Base-by-base conservation (phyloP, 1,140 invertebrate species). In the Acromyrmex echinatior region DNA sequence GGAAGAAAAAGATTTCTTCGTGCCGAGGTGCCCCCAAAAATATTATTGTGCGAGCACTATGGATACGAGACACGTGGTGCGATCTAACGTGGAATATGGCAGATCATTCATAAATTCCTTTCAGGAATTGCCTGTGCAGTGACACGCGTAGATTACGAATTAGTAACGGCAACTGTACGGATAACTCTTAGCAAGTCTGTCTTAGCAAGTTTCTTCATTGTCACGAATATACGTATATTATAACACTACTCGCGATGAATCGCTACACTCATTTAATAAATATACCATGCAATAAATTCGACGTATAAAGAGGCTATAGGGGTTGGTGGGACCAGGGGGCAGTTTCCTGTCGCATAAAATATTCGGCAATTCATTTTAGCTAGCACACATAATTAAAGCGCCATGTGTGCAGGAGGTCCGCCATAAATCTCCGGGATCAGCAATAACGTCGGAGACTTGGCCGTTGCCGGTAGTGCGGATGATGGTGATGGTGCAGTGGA, bases 341-440 rank as follows among this genome's bases (percentile, higher is more conserved):
- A 63, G 87, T 89, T 86, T 78, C 65, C 76, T 84, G 85, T 90
- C 87, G 92, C 90, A 92, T 94, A 94, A 95, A 95, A 95, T 95
- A 95, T 94, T 94, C 92, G 91, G 91, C 93, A 93, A 95, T 95
- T 94, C 92, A 93, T 95, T 94, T 92, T 90, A 88, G 85, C 85
- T 84, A 91, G 88, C 90, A 82, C 78, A 93, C 94, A 95, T 95
- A 95, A 95, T 95, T 95, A 95, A 95, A 95, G 94, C 93, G 86
- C 94, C 95, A 94, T 92, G 94, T 95, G 94, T 94, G 93, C 92
- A 87, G 89, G 92, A 94, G 93, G 91, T 93, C 92, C 87, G 74
- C 92, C 90, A 95, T 95, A 95, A 95, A 95, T 95, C 94, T 93
- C 91, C 79, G 76, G 92, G 92, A 95, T 95, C 94, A 94, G 95